phyloP scores from a whole-genome alignment of 2,888 invertebrate genomes.

The Dryadula phaetusa region DNA sequence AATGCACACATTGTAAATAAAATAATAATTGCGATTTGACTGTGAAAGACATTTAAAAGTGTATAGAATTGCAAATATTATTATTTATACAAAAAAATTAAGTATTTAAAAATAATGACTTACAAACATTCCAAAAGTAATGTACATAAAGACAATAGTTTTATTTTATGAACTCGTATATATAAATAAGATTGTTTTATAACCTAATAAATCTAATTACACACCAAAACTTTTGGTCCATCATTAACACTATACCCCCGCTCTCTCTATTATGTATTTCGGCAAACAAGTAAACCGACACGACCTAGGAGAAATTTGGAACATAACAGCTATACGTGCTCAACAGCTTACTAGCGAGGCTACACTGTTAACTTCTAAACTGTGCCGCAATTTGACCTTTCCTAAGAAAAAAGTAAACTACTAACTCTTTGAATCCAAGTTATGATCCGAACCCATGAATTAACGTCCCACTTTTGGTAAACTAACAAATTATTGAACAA shows the following conservation, averaged over 20 bases:
- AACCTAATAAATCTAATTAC: background rate
- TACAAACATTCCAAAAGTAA: too few species aligned
- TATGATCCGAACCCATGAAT: background rate
- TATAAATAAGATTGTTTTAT: too few species aligned
- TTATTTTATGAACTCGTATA: too few species aligned
- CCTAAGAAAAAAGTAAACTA: background rate
- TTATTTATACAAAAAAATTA: too few species aligned
- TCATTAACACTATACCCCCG: background rate
- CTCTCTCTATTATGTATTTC: constrained; percentile 7
- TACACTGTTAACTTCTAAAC: constrained; percentile 2
- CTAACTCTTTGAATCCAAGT: background rate
- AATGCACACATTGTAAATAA: constrained; percentile 18
- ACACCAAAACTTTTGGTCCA: background rate
- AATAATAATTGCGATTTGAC: constrained; percentile 3
- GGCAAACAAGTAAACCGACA: constrained; percentile 5
- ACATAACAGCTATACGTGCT: constrained; percentile 7
- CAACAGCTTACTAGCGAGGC: background rate
- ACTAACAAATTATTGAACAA: too few species aligned
- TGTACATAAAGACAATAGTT: too few species aligned
- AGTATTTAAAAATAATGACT: too few species aligned
- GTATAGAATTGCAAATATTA: too few species aligned
- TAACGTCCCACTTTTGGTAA: background rate
- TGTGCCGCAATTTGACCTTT: background rate
- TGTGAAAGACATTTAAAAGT: constrained; percentile 2
- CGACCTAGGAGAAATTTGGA: constrained; percentile 8